Evolutionary conservation across 2,888 invertebrate species (phyloP), one percentile per base, ranked within the genome.

Genomic region (Acrobasis repandana): DNA sequence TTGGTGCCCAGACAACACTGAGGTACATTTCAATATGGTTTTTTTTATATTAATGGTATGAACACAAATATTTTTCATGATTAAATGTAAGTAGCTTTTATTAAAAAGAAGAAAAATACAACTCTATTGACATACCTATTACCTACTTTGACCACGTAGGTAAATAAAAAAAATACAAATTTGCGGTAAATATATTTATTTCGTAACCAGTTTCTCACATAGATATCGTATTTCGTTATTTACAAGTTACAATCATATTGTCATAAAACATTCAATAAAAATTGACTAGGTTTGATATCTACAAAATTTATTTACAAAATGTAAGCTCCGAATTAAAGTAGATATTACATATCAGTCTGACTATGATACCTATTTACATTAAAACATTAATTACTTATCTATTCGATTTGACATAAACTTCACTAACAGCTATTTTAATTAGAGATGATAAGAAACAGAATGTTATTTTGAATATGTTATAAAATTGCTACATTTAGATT

Each of bases 211-310:
- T 81, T 81, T 77, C 69, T 80, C 83, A 87, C 83, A 88, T 84
- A 81, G 73, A 83, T 80, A 77, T 69, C 68, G 76, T 71, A 66
- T 65, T 77, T 75, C 73, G 76, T 78, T 83, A 86, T 87, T 77
- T 88, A 90, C 85, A 87, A 57, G 76, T 73, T 90, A 87, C 88
- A 89, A 87, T 90, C 76, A 89, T 89, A 91, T 91, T 90, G 90
- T 90, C 89, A 83, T 87, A 86, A 87, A 88, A 90, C 86, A 86
- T 86, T 85, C 72, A 89, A 85, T 88, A 85, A 84, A 90, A 91
- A 90, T 91, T 91, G 90, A 90, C 91, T 90, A 90, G 82, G 80
- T 84, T 79, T 80, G 80, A 82, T 73, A 87, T 83, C 89, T 89
- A 90, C 86, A 87, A 81, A 82, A 84, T 79, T 67, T 89, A 88